These are phyloP conservation scores for Knipowitschia caucasica DNA, from an alignment of 2,797 vertebrate species.

Conservation along the genomic window DNA sequence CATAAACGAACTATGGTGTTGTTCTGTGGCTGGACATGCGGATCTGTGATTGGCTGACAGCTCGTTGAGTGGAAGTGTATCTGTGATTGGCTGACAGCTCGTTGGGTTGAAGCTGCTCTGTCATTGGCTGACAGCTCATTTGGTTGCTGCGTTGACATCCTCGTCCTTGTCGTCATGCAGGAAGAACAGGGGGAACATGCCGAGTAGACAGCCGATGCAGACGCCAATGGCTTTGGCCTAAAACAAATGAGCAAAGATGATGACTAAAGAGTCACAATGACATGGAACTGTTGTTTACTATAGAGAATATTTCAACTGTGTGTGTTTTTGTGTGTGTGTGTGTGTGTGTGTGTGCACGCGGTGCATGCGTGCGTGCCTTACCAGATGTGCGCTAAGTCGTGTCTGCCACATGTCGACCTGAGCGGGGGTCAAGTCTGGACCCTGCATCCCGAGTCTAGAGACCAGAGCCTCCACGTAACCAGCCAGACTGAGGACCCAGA, in stretches of 20 bases:
- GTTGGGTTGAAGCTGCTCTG: not conserved
- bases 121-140: not conserved
- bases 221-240: constrained; percentile 96
- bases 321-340: no score
- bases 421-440: constrained; percentile 89
- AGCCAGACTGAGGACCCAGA: constrained; percentile 81
- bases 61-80: not conserved
- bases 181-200: constrained; percentile 96
- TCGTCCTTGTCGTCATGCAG: constrained; percentile 81
- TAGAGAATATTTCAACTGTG: no score
- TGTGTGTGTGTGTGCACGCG: no score
- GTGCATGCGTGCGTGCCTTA: no score
- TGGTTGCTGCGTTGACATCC: not conserved
- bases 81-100: not conserved
- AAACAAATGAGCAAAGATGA: no score
- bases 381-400: constrained; percentile 87
- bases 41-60: not conserved
- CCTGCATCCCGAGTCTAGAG: constrained; percentile 87
- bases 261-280: no score
- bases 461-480: constrained; percentile 93
- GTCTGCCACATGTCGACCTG: constrained; percentile 98
- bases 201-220: constrained; percentile 89
- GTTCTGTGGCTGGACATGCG: no score
- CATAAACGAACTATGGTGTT: no score
- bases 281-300: no score